These are phyloP conservation scores for Morus bassanus DNA, from an alignment of 2,797 vertebrate genomes.

Conservation along the genomic window DNA sequence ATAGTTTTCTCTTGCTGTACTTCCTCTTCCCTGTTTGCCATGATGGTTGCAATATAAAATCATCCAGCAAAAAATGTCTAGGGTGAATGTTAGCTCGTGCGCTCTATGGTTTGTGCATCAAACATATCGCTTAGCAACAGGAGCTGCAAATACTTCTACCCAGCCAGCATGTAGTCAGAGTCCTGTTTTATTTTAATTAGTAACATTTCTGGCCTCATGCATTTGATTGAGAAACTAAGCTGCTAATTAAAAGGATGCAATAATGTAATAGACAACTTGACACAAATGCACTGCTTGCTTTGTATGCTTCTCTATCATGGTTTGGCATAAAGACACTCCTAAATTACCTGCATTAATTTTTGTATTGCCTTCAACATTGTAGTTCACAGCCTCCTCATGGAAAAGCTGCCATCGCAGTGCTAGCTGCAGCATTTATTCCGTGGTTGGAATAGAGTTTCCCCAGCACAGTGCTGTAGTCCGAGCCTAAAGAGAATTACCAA, in stretches of 20 bases:
- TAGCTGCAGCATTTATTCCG: not conserved
- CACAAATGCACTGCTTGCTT: slow-evolving; percentile 20
- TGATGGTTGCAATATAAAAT: not conserved
- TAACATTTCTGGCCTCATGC: slow-evolving; percentile 6
- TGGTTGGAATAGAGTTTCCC: not conserved
- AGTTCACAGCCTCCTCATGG: not conserved
- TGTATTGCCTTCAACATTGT: not conserved
- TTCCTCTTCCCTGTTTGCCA: slow-evolving; percentile 11
- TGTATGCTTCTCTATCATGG: not conserved
- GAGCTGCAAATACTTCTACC: slow-evolving; percentile 22
- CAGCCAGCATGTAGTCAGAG: not conserved
- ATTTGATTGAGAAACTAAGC: slow-evolving; percentile 39
- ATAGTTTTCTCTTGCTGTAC: not conserved
- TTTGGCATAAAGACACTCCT: slow-evolving; percentile 32
- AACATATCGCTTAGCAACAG: slow-evolving; percentile 15
- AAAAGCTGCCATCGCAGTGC: not conserved
- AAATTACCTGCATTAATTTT: slow-evolving; percentile 40
- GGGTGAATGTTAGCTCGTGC: not conserved
- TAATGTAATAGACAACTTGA: slow-evolving; percentile 30
- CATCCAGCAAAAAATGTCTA: slow-evolving; percentile 14
- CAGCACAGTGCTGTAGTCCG: not conserved
- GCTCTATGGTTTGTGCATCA: slow-evolving; percentile 4
- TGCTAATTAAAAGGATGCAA: slow-evolving; percentile 57
- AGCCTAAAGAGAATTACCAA: not conserved
- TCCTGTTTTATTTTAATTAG: slow-evolving; percentile 51